These are phyloP conservation scores for Daboia siamensis DNA, from an alignment of 2,113 vertebrate genomes.

Conservation along the genomic window DNA sequence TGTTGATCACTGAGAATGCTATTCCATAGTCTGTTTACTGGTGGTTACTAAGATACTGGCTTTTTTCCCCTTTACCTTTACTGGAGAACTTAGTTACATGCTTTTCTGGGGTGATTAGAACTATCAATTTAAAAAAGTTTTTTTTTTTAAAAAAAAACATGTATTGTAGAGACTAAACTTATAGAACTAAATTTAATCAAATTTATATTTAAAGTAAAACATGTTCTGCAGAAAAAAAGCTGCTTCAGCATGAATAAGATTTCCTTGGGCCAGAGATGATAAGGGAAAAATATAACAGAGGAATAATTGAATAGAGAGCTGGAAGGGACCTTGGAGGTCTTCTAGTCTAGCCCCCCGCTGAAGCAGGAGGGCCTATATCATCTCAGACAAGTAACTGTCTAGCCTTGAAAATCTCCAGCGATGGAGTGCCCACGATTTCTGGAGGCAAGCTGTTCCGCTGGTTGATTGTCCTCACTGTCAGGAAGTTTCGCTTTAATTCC, in stretches of 20 bases:
- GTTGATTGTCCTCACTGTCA: too few relatives aligned
- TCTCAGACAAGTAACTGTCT: too few relatives aligned
- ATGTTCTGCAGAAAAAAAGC: background rate
- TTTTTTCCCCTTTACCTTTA: background rate
- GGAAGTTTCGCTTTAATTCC: too few relatives aligned
- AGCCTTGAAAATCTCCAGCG: too few relatives aligned
- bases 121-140: background rate
- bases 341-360: background rate
- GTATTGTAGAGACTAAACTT: background rate
- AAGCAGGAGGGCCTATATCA: background rate
- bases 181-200: background rate
- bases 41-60: background rate
- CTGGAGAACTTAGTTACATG: background rate
- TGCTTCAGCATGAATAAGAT: background rate
- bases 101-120: background rate
- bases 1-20: background rate
- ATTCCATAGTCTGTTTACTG: background rate
- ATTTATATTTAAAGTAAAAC: background rate
- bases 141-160: background rate
- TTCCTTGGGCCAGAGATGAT: background rate
- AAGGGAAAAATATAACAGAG: background rate
- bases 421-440: too few relatives aligned
- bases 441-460: too few relatives aligned
- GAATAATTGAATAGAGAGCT: background rate
- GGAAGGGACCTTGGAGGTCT: background rate